Evolutionary conservation across 2,888 invertebrate species (phyloP), one percentile per base, ranked within the genome.

Genomic region (Drosophila eohydei): DNA sequence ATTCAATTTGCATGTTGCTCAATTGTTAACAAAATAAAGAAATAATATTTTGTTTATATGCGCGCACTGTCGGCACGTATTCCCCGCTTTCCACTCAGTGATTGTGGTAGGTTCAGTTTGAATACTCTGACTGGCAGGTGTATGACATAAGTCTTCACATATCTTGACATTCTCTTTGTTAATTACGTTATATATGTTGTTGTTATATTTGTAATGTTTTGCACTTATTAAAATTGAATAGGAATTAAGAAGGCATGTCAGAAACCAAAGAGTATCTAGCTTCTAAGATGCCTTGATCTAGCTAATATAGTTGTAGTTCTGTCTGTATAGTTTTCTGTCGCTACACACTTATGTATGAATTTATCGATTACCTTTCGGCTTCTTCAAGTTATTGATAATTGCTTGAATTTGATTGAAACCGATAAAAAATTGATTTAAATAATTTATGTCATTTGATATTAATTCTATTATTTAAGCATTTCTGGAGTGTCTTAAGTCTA

Each of bases 101-200:
- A 76, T 89, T 86, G 88, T 40, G 80, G 84, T 89, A 81, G 85
- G 88, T 87, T 86, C 74, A 63, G 57, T 38, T 54, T 34, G 26
- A 16, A 67, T 60, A 55, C 56, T 58, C 65, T 82, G 30, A 36
- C 50, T 61, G 21, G 14, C n/a, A 14, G 4, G 1, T 14, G 9
- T 4, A 6, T n/a, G 36, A n/a, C 12, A 11, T n/a, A 54, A 40
- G 40, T 14, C 12, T 12, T 16, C 16, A 4, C n/a, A 16, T 11
- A 32, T 32, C 12, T 50, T n/a, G 16, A 3, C 9, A 16, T 48
- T 48, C 5, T 30, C n/a, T n/a, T 48, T 28, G 4, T 46, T 8
- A 4, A 28, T 48, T 30, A 5, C 4, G 8, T 4, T 14, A 28
- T 14, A 6, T 44, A 7, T 44, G 12, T 6, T 0, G 12, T 7